Percentiles rank a stretch among this genome's conserved stretches.
These are phyloP conservation scores for Euura saliciscinereae DNA, from an alignment of 1,140 invertebrate species.

Conservation along the genomic window DNA sequence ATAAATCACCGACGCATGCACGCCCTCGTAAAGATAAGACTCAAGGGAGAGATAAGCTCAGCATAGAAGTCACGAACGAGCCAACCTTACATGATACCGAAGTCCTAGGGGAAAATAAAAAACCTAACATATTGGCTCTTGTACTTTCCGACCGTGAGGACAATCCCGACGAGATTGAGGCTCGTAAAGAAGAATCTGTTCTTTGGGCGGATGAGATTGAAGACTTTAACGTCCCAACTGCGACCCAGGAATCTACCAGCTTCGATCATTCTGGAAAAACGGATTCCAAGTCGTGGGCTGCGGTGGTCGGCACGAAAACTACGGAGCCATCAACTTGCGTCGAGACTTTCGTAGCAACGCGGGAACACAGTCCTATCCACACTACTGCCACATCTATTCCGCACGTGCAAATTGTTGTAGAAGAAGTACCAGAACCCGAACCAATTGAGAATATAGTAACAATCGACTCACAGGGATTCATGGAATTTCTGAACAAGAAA, in stretches of 20 bases:
- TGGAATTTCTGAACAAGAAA: conserved; percentile 54
- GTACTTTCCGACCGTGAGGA: background rate
- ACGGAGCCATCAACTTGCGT: conserved; percentile 23
- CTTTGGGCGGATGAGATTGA: conserved; percentile 24
- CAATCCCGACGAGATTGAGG: background rate
- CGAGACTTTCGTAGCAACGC: background rate
- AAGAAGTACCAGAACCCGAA: conserved; percentile 37
- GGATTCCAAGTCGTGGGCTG: conserved; percentile 35
- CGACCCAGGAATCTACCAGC: conserved; percentile 3
- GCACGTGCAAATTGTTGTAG: conserved; percentile 59
- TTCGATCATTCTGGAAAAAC: conserved; percentile 12
- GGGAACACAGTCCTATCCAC: background rate
- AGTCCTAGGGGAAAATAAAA: background rate
- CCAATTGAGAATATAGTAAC: conserved; percentile 48
- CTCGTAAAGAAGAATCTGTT: background rate
- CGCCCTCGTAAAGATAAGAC: background rate
- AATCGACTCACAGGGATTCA: conserved; percentile 60
- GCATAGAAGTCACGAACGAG: background rate
- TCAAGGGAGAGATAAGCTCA: background rate
- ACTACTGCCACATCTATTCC: conserved; percentile 24
- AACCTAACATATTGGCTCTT: background rate
- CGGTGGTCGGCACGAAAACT: conserved; percentile 35
- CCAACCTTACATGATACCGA: background rate
- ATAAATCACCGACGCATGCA: conserved; percentile 3
- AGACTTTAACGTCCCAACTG: background rate